Conservation (phyloP, 1,140 invertebrate species). For the Drosophila trapezifrons region DNA sequence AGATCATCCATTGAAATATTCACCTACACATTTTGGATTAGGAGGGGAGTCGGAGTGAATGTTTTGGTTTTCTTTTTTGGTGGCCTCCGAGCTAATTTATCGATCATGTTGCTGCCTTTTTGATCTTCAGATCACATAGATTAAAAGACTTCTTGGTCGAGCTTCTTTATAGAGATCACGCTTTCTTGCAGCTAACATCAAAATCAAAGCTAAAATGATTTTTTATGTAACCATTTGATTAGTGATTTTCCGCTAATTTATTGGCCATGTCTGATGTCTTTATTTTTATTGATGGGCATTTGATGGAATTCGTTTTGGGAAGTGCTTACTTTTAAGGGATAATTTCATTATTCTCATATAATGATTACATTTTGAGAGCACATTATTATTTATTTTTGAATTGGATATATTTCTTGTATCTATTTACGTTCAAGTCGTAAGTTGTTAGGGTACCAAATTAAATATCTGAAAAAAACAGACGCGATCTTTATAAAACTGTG, state of each 20-base stretch:
- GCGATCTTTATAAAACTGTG: not conserved
- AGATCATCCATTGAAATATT: conserved; percentile 42
- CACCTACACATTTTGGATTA: conserved; percentile 30
- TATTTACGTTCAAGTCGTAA: not conserved
- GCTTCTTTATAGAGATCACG: not conserved
- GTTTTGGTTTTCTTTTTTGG: conserved; percentile 5
- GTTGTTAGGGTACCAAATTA: not conserved
- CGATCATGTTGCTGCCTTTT: conserved; percentile 16
- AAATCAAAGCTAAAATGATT: not conserved
- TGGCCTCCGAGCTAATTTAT: conserved; percentile 34
- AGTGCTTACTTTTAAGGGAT: not conserved
- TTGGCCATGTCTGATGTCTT: not conserved
- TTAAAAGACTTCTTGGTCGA: not conserved
- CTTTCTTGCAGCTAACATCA: not conserved
- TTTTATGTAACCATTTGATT: not conserved
- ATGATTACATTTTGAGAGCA: no score
- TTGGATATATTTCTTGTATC: no score
- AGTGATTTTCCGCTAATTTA: conserved; percentile 9
- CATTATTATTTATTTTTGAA: not conserved
- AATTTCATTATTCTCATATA: not conserved
- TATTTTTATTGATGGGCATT: not conserved
- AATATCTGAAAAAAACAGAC: not conserved
- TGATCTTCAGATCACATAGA: conserved; percentile 34
- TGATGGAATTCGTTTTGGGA: not conserved
- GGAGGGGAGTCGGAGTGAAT: conserved; percentile 2